A percentile compares a stretch with the other conserved stretches of the same genome.
These are phyloP conservation scores for Apteryx owenii DNA, from an alignment of 2,113 vertebrate species.

Conservation along the genomic window DNA sequence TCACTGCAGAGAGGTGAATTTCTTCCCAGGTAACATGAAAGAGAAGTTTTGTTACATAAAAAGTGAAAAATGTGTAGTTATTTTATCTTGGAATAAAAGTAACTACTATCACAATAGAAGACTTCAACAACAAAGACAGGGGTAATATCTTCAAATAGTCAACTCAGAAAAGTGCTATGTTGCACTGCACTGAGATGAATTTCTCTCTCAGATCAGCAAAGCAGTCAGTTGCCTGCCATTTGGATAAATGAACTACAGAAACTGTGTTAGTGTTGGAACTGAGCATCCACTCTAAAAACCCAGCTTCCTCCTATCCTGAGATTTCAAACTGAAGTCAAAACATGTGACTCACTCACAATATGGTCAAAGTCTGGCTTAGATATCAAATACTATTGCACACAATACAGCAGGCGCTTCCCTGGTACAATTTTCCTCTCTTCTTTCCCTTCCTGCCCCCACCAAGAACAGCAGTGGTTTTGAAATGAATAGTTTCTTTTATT, in stretches of 20 bases:
- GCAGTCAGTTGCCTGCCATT: not conserved
- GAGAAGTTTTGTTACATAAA: not conserved
- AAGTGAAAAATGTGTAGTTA: not conserved
- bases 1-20: no score
- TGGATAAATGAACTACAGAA: not conserved
- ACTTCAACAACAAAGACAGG: not conserved
- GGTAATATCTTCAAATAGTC: not conserved
- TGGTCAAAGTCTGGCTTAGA: not conserved
- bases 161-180: not conserved
- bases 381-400: fast-evolving
- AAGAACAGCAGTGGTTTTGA: not conserved
- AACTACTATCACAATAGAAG: not conserved
- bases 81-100: not conserved
- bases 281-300: not conserved
- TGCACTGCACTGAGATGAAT: not conserved
- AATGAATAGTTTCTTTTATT: not conserved
- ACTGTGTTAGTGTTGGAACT: not conserved
- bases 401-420: not conserved
- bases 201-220: not conserved
- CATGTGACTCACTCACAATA: not conserved
- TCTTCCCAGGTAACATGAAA: no score
- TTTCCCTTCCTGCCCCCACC: not conserved
- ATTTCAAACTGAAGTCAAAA: not conserved
- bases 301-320: not conserved
- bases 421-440: not conserved